phyloP scores from a whole-genome alignment of 2,797 vertebrate species.

The Epinephelus awoara region DNA sequence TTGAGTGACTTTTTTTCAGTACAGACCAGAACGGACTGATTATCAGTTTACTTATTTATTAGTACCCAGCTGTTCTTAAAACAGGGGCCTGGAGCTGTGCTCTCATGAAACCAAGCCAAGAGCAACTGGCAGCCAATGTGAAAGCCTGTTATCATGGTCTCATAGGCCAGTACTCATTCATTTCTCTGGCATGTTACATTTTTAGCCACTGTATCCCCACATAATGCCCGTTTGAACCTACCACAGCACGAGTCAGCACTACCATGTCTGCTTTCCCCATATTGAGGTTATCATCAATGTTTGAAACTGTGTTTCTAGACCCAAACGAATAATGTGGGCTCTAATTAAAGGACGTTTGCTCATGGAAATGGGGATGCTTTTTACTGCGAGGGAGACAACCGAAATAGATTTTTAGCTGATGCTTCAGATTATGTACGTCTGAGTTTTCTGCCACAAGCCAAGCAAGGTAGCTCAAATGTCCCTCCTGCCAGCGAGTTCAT shows the following conservation, averaged over 20 bases:
- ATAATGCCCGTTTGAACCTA: constrained; percentile 28
- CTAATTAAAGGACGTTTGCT: constrained; percentile 27
- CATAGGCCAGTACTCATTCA: background rate
- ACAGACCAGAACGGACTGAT: background rate
- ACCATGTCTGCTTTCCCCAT: constrained; percentile 21
- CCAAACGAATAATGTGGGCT: constrained; percentile 25
- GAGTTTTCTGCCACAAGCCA: background rate
- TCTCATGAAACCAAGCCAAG: constrained; percentile 1
- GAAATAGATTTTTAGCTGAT: constrained; percentile 18
- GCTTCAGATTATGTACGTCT: background rate
- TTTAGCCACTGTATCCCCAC: constrained; percentile 28
- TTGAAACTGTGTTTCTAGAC: constrained; percentile 41
- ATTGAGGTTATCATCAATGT: constrained; percentile 19
- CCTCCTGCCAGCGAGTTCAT: background rate
- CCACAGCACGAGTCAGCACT: constrained; percentile 35
- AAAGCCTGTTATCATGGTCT: constrained; percentile 47
- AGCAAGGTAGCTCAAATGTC: background rate
- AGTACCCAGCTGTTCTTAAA: background rate
- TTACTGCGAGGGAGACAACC: constrained; percentile 10
- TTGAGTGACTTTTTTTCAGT: background rate
- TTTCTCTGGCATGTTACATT: constrained; percentile 27
- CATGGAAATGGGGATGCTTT: constrained; percentile 24
- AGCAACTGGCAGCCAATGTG: constrained; percentile 16
- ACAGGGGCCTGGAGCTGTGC: background rate
- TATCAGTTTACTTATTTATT: background rate